Conservation (phyloP, 92 coral and sea anemone genomes). For the Anthopleura xanthogrammica region DNA sequence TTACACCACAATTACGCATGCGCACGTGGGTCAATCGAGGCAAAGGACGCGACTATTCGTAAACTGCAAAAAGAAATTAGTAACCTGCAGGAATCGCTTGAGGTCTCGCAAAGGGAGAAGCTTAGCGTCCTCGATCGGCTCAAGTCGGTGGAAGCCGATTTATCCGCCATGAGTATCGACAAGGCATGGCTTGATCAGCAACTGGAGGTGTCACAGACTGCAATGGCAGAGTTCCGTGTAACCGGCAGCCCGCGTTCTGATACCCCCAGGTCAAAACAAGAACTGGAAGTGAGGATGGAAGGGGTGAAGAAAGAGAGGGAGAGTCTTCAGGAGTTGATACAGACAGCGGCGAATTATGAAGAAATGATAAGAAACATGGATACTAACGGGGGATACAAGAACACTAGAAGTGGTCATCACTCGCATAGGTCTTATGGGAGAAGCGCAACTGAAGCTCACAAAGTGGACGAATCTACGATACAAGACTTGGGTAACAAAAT, state of each 20-base stretch:
- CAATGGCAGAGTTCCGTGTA: conserved; percentile 40
- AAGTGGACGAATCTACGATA: conserved; percentile 70
- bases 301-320: conserved; percentile 68
- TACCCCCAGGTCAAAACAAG: conserved; percentile 42
- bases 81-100: conserved; percentile 73
- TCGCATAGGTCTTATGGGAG: conserved; percentile 30
- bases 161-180: conserved; percentile 68
- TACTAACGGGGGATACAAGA: conserved; percentile 29
- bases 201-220: conserved; percentile 49
- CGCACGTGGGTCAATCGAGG: conserved; percentile 70
- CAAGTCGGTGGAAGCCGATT: conserved; percentile 72
- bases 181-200: conserved; percentile 82
- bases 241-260: conserved; percentile 32
- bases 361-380: conserved; percentile 69
- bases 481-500: conserved; percentile 79
- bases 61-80: conserved; percentile 78
- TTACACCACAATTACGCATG: conserved; percentile 84
- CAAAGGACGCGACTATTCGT: conserved; percentile 79
- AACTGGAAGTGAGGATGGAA: conserved; percentile 63
- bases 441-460: conserved; percentile 23
- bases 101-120: conserved; percentile 73
- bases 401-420: conserved; percentile 19
- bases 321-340: conserved; percentile 73
- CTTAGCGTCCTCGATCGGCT: conserved; percentile 58
- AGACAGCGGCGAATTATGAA: conserved; percentile 84